Evolutionary conservation across 2,888 invertebrate genomes (phyloP), one percentile per base, ranked within the genome.

Genomic region (Ormyrus rosae): DNA sequence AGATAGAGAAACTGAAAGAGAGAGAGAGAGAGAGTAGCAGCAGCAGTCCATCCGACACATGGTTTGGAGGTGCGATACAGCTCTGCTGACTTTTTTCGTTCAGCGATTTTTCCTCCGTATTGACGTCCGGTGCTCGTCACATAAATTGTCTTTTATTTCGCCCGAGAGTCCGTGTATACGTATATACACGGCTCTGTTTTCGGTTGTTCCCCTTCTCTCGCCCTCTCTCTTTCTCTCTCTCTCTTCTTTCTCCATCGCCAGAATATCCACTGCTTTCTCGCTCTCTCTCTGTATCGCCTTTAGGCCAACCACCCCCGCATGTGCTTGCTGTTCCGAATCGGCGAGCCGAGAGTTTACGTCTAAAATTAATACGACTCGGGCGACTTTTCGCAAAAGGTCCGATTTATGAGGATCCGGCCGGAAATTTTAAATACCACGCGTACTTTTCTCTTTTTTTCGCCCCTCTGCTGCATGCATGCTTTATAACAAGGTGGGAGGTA

Each of bases 271-370:
- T 34, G 34, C 34, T 34, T 9, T 60, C 53, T 75, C 45, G 9
- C 61, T 50, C 6, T 45, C 63, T 50, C 9, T 46, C 34, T 34
- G 34, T 34, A 34, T 48, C 13, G 2, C 53, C 51, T 75, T 13
- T 6, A n/a, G 64, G 55, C 13, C 64, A 63, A 77, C 58, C 77
- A 77, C 77, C 77, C 77, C 70, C 77, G 64, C 70, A 50, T 63
- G 63, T 70, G 8, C n/a, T 48, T 7, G 13, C 64, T 46, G 10
- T 61, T 55, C 61, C 13, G 46, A 60, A 68, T 75, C 53, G 55
- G n/a, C 51, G 10, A 61, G 61, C 61, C n/a, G 50, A 53, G 8
- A 34, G 34, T 34, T 34, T 34, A 34, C 34, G 34, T 34, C 34
- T 34, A 34, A 34, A 34, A 34, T 34, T 34, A 34, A 34, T 34